Evolutionary conservation across 2,888 invertebrate genomes (phyloP), one percentile per base, ranked within the genome.

Genomic region (Agrotis ipsilon): DNA sequence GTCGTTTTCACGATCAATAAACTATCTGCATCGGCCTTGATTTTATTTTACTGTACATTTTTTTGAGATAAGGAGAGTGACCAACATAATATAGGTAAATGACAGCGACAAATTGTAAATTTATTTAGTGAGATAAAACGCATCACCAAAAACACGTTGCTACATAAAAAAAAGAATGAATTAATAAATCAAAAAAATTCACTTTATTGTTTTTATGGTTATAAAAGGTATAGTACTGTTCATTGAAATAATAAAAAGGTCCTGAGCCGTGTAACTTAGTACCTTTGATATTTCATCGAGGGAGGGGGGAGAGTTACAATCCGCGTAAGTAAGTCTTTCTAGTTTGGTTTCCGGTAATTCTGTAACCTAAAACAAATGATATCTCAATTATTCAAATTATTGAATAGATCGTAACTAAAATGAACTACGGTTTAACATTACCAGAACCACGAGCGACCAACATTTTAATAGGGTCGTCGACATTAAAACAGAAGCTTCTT

Each of bases 361-460:
- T 32, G 1, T 32, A 21, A n/a, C n/a, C 68, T 65, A 48, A 68
- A 46, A 46, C 18, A 46, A 67, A 66, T 16, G 18, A 46, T 46
- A 18, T 66, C 14, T 21, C 3, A 58, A 39, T 7, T 5, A 7
- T 9, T 39, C 19, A 18, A 16, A 32, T 32, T 24, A 59, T 24
- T 7, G 18, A 54, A 32, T 18, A 16, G 2, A 43, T 43, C 3
- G 7, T 24, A 13, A 16, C 16, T 43, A 64, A 63, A n/a, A n/a
- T n/a, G 3, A 24, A 54, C 27, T 27, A 11, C 11, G 11, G 11
- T 54, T 54, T 27, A 54, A 52, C 24, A 55, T n/a, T n/a, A 55
- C 11, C n/a, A 55, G 27, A 5, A 32, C 9, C n/a, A 48, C 24
- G 21, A 16, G 52, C 24, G 7, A 14, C 7, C 21, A 24, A 24